Conservation (phyloP, 2,797 vertebrate genomes). For the Ptychobarbus kaznakovi region DNA sequence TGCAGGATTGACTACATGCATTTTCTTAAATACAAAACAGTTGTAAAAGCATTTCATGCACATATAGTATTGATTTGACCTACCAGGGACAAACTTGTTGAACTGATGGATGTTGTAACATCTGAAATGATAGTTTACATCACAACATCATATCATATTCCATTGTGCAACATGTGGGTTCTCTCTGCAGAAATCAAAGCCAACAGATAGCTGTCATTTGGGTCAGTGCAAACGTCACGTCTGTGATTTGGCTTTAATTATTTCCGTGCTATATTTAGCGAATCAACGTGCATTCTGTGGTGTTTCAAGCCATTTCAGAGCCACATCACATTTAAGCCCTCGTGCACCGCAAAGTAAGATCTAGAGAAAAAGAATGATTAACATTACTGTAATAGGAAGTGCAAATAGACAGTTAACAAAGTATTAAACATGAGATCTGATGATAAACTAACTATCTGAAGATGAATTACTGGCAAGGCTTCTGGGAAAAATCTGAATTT, state of each 20-base stretch:
- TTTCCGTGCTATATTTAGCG: slow-evolving; percentile 49
- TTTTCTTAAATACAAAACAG: not conserved
- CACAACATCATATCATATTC: slow-evolving; percentile 2
- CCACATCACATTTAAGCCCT: not conserved
- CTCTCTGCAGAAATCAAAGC: slow-evolving; percentile 8
- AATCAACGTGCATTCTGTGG: slow-evolving; percentile 42
- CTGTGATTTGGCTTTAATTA: slow-evolving; percentile 39
- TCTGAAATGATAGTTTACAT: not conserved
- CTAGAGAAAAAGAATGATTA: not conserved
- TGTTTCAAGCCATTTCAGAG: slow-evolving; percentile 8
- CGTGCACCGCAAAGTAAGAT: not conserved
- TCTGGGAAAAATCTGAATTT: not conserved
- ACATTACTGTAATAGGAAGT: not conserved
- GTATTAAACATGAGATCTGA: not conserved
- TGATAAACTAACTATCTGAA: not conserved
- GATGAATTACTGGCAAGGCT: not conserved
- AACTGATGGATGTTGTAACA: not conserved
- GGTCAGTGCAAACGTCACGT: slow-evolving; percentile 10
- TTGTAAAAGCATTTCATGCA: not conserved
- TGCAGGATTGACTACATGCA: not conserved
- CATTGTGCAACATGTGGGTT: slow-evolving; percentile 7
- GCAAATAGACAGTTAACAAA: not conserved
- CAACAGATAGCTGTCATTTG: slow-evolving; percentile 15
- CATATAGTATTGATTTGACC: not conserved
- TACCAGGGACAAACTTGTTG: not conserved